Conservation (phyloP, 2,888 invertebrate species). For the Caenorhabditis imperialis region DNA sequence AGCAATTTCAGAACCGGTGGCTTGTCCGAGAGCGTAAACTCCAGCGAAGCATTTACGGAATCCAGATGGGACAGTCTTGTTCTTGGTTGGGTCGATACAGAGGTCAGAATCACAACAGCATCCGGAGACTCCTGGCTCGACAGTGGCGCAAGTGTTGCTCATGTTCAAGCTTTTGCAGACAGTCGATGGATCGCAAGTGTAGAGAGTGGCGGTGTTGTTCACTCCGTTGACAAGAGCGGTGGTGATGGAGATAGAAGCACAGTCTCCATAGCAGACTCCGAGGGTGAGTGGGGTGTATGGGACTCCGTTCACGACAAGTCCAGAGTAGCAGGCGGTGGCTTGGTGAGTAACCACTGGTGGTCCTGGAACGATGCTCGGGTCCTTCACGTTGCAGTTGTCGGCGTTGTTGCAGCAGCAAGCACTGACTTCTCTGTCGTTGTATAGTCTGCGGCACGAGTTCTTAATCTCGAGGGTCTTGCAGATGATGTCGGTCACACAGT, state of each 20-base stretch:
- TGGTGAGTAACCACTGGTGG: constrained; percentile 22
- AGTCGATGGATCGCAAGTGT: constrained; percentile 55
- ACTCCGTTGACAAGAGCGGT: constrained; percentile 41
- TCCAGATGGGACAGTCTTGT: constrained; percentile 46
- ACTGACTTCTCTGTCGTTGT: constrained; percentile 32
- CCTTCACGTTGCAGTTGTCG: constrained; percentile 63
- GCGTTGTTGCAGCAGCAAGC: constrained; percentile 65
- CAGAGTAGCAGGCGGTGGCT: constrained; percentile 48
- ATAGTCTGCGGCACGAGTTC: constrained; percentile 52
- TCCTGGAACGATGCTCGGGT: constrained; percentile 34
- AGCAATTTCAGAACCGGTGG: constrained; percentile 50
- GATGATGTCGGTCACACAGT: constrained; percentile 53
- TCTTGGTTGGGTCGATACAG: constrained; percentile 57
- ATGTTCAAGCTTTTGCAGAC: constrained; percentile 44
- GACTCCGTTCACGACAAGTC: constrained; percentile 46
- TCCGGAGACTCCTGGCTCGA: constrained; percentile 52
- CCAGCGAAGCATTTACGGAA: constrained; percentile 60
- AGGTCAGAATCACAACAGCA: constrained; percentile 56
- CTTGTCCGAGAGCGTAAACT: constrained; percentile 49
- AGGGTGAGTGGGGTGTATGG: constrained; percentile 37
- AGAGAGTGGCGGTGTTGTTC: constrained; percentile 43
- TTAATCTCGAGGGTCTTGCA: constrained; percentile 58
- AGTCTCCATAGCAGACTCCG: constrained; percentile 62
- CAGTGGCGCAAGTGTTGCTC: constrained; percentile 47
- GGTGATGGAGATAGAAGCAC: constrained; percentile 51